phyloP scores from a whole-genome alignment of 2,797 vertebrate species.

The Silurus aristotelis region DNA sequence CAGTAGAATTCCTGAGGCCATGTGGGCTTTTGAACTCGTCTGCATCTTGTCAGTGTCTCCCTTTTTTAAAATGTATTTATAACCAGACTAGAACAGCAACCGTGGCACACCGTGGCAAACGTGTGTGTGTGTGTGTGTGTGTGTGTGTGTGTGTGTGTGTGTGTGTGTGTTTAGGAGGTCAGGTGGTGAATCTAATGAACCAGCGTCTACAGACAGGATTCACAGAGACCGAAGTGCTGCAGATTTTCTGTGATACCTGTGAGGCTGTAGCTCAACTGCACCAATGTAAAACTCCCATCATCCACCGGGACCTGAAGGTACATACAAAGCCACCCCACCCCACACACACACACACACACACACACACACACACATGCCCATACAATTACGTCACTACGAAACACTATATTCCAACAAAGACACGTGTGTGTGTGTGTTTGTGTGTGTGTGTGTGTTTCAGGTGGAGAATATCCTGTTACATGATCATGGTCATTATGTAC shows the following conservation, averaged over 20 bases:
- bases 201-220: constrained; percentile 95
- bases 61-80: not conserved
- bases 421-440: constrained; percentile 6
- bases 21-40: not conserved
- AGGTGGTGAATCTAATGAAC: constrained; percentile 98
- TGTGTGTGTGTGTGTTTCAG: constrained; percentile 65
- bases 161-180: constrained; percentile 80
- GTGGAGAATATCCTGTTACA: constrained; percentile 98
- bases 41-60: not conserved
- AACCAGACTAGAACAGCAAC: not conserved
- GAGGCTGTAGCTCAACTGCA: constrained; percentile 92
- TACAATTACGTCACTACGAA: not conserved
- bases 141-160: constrained; percentile 25
- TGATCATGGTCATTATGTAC: constrained; percentile 94
- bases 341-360: not conserved
- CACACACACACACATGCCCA: not conserved
- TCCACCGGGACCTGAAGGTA: constrained; percentile 96
- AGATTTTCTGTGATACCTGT: constrained; percentile 97
- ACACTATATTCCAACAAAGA: not conserved
- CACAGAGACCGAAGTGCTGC: constrained; percentile 90
- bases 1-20: constrained; percentile 26
- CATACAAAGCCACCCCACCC: not conserved
- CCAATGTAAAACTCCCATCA: constrained; percentile 89
- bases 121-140: constrained; percentile 25
- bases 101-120: not conserved